Conservation (phyloP, 2,113 vertebrate genomes). For the Castor canadensis region DNA sequence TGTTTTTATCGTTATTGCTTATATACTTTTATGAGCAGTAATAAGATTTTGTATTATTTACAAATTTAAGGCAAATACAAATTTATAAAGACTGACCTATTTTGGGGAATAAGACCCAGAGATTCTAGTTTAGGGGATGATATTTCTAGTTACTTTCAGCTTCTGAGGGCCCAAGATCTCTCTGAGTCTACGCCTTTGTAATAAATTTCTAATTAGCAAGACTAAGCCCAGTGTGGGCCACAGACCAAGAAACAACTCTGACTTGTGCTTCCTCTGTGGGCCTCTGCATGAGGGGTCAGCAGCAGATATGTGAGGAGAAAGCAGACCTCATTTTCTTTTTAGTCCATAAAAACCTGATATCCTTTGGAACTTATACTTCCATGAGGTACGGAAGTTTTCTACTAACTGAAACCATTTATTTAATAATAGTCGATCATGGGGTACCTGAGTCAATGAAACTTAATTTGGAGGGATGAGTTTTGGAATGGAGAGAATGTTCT, state of each 20-base stretch:
- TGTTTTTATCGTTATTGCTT: no score
- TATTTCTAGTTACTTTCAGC: not conserved
- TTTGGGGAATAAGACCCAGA: not conserved
- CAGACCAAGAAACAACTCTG: not conserved
- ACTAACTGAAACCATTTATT: not conserved
- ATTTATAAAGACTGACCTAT: not conserved
- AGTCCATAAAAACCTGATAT: not conserved
- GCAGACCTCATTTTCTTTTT: not conserved
- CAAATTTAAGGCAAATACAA: not conserved
- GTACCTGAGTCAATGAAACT: not conserved
- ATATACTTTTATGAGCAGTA: not conserved
- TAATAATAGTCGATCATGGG: not conserved
- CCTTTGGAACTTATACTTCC: not conserved
- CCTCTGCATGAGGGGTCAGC: not conserved
- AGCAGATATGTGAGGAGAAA: not conserved
- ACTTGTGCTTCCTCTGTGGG: not conserved
- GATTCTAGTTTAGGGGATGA: not conserved
- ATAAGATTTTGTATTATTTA: not conserved
- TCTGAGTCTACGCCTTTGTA: not conserved
- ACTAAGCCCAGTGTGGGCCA: not conserved
- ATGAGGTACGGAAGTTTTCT: not conserved
- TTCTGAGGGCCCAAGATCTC: not conserved
- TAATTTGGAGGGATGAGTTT: not conserved
- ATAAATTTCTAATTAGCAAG: not conserved
- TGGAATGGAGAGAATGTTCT: not conserved